Evolutionary conservation across 2,888 invertebrate genomes (phyloP).

Genomic region (Drosophila kuntzei): DNA sequence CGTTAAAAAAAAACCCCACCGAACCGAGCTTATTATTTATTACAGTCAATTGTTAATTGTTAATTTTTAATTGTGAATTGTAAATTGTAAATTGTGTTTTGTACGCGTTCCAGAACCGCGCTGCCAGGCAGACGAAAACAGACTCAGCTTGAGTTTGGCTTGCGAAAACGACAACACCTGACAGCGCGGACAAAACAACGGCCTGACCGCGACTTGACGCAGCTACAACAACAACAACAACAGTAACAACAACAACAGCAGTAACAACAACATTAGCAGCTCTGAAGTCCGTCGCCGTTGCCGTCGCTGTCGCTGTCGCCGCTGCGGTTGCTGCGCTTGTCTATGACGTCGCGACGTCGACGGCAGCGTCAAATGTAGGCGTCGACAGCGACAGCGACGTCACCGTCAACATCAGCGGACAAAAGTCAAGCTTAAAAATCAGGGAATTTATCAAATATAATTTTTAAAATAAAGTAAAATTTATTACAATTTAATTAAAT

Average conservation of each 20-base stretch:
- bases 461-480: too few species aligned
- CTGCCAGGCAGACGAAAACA: constrained; percentile 83
- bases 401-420: neutral
- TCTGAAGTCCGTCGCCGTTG: constrained; percentile 10
- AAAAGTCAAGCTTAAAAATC: constrained; percentile 31
- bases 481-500: too few species aligned
- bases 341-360: constrained; percentile 33
- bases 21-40: constrained; percentile 9
- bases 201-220: constrained; percentile 38
- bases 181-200: constrained; percentile 51
- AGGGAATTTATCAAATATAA: neutral
- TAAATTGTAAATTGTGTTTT: constrained; percentile 9
- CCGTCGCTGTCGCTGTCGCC: neutral
- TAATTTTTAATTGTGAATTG: neutral
- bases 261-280: neutral
- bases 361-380: constrained; percentile 23
- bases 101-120: constrained; percentile 82
- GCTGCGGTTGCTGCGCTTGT: constrained; percentile 32
- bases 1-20: constrained; percentile 4
- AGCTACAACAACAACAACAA: neutral
- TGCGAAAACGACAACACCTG: constrained; percentile 83
- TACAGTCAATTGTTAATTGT: constrained; percentile 1
- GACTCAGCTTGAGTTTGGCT: constrained; percentile 78
- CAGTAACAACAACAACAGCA: neutral
- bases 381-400: constrained; percentile 8